phyloP scores from a whole-genome alignment of 2,113 vertebrate species.

The Zingel zingel region DNA sequence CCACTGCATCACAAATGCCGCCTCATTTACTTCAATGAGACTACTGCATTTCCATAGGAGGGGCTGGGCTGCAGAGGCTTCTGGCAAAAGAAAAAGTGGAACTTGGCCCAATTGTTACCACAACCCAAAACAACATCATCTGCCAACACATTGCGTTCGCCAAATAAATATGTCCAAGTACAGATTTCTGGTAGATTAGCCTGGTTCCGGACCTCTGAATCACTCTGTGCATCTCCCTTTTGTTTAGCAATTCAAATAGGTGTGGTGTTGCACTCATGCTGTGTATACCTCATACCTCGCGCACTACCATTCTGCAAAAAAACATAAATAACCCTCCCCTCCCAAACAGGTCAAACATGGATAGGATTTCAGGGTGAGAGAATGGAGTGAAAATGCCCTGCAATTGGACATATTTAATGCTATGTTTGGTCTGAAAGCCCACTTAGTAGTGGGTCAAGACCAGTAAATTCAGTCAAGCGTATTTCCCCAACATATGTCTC shows the following conservation, averaged over 20 bases:
- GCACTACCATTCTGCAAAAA: background rate
- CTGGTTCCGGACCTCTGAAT: background rate
- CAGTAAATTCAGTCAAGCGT: background rate
- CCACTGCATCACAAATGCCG: background rate
- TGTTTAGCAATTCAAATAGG: background rate
- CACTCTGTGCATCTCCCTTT: background rate
- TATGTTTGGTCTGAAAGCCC: background rate
- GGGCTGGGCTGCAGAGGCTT: background rate
- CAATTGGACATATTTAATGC: background rate
- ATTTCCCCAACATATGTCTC: background rate
- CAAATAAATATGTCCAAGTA: background rate
- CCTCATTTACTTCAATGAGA: background rate
- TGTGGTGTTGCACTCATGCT: background rate
- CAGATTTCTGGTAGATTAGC: background rate
- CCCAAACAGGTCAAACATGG: background rate
- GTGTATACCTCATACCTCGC: background rate
- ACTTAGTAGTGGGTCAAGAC: background rate
- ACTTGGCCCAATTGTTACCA: background rate
- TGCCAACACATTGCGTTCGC: background rate
- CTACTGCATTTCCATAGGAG: background rate
- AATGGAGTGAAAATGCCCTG: background rate
- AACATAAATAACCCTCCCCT: background rate
- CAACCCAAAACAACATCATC: background rate
- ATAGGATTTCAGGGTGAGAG: background rate
- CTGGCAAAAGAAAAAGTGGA: background rate